phyloP scores from a whole-genome alignment of 2,113 vertebrate species.

The Acanthochromis polyacanthus region DNA sequence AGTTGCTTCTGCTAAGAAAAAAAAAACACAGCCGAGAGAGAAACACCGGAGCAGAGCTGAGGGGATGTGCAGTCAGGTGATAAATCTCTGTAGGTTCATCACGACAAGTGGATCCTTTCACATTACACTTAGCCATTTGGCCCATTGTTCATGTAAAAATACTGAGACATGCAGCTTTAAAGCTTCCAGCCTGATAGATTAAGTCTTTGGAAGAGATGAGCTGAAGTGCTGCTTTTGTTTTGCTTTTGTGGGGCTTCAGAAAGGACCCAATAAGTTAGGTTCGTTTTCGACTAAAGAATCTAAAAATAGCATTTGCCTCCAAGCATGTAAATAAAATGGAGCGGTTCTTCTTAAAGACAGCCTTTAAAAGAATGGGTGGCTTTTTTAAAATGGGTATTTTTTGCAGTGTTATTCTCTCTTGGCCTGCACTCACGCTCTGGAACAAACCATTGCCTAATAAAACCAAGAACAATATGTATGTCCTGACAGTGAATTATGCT shows the following conservation, averaged over 20 bases:
- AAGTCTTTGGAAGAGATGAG: background rate
- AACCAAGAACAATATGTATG: conserved; percentile 53
- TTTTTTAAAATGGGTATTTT: conserved; percentile 29
- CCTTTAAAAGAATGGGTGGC: background rate
- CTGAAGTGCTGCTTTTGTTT: conserved; percentile 6
- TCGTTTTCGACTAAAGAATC: background rate
- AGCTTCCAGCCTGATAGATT: background rate
- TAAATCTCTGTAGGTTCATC: conserved; percentile 20
- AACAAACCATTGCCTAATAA: conserved; percentile 56
- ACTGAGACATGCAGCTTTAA: conserved; percentile 10
- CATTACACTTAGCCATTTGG: background rate
- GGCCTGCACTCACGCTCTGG: conserved; percentile 32
- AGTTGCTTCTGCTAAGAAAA: background rate
- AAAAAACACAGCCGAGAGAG: background rate
- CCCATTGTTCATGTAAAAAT: conserved; percentile 20
- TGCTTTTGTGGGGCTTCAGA: conserved; percentile 10
- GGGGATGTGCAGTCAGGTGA: background rate
- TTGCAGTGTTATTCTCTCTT: conserved; percentile 38
- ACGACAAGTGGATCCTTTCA: background rate
- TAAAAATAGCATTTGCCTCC: conserved; percentile 18
- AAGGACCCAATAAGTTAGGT: background rate
- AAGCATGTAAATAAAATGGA: background rate
- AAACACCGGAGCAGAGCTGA: background rate
- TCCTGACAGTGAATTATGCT: conserved; percentile 63
- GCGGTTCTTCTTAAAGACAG: conserved; percentile 7